Evolutionary conservation across 2,113 vertebrate species (phyloP), one percentile per base, ranked within the genome.

Genomic region (Solea solea): DNA sequence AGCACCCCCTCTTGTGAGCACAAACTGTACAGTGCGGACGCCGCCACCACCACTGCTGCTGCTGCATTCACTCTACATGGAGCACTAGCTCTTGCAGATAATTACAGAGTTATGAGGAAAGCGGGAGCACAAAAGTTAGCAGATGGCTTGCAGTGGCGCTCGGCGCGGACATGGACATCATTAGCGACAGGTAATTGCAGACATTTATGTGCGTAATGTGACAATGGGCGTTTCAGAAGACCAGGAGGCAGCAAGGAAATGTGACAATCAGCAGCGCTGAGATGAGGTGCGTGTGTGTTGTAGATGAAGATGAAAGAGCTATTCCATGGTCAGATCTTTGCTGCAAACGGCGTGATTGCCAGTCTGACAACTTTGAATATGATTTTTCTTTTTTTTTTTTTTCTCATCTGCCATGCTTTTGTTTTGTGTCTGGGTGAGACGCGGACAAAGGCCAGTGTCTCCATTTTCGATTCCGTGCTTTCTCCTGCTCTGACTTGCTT

Each of bases 111-210:
- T 70, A 71, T 39, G 57, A 54, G 68, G 25, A 72, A 58, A 61
- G 60, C 69, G 66, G 82, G 73, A 69, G 50, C 80, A 78, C 66
- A 77, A 80, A 81, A 85, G 83, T 82, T 77, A 88, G 63, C 76
- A 87, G 86, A 90, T 88, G 86, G 90, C 80, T 64, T 51, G 55
- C 84, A 65, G 76, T 51, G 82, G 82, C 50, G 64, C 78, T 76
- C 34, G 64, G 81, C 27, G 79, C 70, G 28, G 78, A 68, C 75
- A 54, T 49, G 70, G 77, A 88, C 81, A 46, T 86, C 77, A 80
- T 89, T 87, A 88, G 82, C 59, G 39, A 53, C 81, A 78, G 76
- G 81, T 89, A 90, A 91, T 89, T 77, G 59, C 53, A 48, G 62
- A 55, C 59, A 10, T 80, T 86, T 86, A 72, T 41, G 73, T 34